A percentile compares a stretch with the other conserved stretches of the same genome.
Conservation (phyloP, 2,113 vertebrate species). For the Engraulis encrasicolus region DNA sequence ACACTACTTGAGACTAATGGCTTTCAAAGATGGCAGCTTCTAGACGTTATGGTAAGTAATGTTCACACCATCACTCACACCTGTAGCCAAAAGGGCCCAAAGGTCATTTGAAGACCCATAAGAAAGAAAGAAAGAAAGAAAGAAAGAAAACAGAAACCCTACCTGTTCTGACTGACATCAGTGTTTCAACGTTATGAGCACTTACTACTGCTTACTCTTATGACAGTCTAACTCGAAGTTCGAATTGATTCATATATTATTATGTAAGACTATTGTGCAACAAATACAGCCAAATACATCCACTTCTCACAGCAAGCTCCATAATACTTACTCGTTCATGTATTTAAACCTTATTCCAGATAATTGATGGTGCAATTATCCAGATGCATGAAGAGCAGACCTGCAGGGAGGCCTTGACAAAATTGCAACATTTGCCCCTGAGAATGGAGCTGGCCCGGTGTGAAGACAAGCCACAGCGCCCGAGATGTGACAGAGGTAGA, state of each 20-base stretch:
- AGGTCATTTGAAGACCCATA: conserved; percentile 11
- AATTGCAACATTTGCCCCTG: not conserved
- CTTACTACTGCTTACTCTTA: too few species aligned
- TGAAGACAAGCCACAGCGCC: not conserved
- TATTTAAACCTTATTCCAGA: too few species aligned
- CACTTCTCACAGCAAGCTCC: not conserved
- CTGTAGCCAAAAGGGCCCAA: conserved; percentile 50
- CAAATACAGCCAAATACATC: not conserved
- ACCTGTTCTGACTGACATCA: conserved; percentile 17
- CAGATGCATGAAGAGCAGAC: not conserved
- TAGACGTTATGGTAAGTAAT: not conserved
- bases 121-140: conserved; percentile 28
- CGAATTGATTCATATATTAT: too few species aligned
- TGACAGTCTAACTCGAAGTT: too few species aligned
- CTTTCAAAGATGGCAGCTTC: conserved; percentile 52
- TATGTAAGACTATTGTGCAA: not conserved
- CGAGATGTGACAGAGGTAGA: not conserved
- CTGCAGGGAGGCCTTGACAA: not conserved
- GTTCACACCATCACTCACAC: conserved; percentile 28
- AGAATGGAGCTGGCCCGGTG: not conserved
- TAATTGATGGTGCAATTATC: not conserved
- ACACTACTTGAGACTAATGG: conserved; percentile 52
- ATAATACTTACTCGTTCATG: too few species aligned
- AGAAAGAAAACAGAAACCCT: conserved; percentile 28
- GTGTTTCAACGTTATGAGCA: conserved; percentile 8